These are phyloP conservation scores for Drosophila meridiana DNA, from an alignment of 2,888 invertebrate species.

Conservation along the genomic window DNA sequence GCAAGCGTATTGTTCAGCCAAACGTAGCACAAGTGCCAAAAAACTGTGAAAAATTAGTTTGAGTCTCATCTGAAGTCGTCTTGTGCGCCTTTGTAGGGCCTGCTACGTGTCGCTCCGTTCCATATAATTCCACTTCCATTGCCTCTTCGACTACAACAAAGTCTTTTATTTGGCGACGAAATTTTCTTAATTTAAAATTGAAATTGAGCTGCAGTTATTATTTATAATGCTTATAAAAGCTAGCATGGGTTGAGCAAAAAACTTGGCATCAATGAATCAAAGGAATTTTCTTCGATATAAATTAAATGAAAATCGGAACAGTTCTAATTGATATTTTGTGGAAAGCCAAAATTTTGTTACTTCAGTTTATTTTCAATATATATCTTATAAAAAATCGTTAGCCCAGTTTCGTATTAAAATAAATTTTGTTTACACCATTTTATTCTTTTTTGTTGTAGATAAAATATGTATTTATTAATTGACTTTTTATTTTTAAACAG, in stretches of 20 bases:
- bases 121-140: background rate
- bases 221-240: constrained; percentile 41
- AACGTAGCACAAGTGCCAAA: constrained; percentile 22
- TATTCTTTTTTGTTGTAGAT: too few species aligned
- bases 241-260: constrained; percentile 20
- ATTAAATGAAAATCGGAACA: background rate
- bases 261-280: constrained; percentile 7
- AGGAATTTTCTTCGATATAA: background rate
- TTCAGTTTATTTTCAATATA: too few species aligned
- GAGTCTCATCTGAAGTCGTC: constrained; percentile 9
- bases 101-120: constrained; percentile 30
- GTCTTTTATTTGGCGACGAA: constrained; percentile 17
- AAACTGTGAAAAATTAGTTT: constrained; percentile 23
- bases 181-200: constrained; percentile 45
- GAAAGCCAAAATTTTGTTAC: background rate
- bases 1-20: constrained; percentile 3
- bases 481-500: too few species aligned
- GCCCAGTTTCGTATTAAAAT: too few species aligned
- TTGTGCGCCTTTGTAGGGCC: constrained; percentile 8
- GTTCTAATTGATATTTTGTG: background rate
- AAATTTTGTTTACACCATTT: too few species aligned
- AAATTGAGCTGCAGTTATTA: constrained; percentile 44
- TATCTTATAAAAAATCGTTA: too few species aligned
- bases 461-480: too few species aligned
- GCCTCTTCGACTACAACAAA: background rate